Base-by-base conservation (phyloP, 2,888 invertebrate species). In the Cephus sareptanus region DNA sequence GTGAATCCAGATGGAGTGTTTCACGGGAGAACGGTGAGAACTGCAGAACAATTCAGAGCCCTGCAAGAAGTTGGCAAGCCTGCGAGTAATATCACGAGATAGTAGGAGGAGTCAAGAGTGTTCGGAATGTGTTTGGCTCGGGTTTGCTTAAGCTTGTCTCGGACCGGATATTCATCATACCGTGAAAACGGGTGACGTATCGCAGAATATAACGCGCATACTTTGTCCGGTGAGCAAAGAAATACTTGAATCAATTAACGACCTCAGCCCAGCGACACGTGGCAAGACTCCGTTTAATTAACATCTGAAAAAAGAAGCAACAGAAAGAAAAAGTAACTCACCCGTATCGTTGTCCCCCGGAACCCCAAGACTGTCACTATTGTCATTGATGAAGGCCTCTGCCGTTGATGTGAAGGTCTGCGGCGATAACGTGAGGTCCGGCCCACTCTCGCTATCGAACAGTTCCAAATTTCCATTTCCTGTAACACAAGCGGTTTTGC, bases 351-450 rank as follows among this genome's bases (percentile, higher is more conserved):
- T 93, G 89, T 94, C 94, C 85, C 93, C 92, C 76, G 94, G 93
- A 87, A 94, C 93, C 77, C 94, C 94, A 83, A 94, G 92, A 91
- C 94, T 94, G 92, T 94, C 93, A 85, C 94, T 94, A 92, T 94
- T 94, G 92, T 94, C 94, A 91, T 94, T 94, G 92, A 94, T 93
- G 90, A 94, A 94, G 91, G 94, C 94, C 92, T 94, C 94, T 82
- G 94, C 93, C 86, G 94, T 93, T 88, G 94, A 94, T 86, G 94
- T 94, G 90, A 94, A 94, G 79, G 94, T 94, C 91, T 94, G 94
- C 83, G 94, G 94, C 81, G 94, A 94, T 87, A 94, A 90, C 83
- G 94, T 94, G 86, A 94, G 92, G 90, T 94, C 94, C 84, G 94
- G 94, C 81, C 94, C 94, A 86, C 93, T 94, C 85, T 92, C 92